Evolutionary conservation across 2,113 vertebrate species (phyloP).

Genomic region (Ariopsis seemanni): DNA sequence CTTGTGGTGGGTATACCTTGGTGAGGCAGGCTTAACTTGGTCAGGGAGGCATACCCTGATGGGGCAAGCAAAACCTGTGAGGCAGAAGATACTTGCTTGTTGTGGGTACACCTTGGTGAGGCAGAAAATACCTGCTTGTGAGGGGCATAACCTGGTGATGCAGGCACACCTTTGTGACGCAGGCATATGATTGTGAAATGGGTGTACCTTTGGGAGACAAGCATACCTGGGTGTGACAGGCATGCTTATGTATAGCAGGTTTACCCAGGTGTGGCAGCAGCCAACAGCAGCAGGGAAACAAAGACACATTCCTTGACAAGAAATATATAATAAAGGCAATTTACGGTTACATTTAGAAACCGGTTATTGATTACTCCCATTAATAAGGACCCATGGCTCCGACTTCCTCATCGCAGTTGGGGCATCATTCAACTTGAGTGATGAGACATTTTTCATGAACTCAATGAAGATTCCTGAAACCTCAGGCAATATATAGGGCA

Average conservation of each 20-base stretch:
- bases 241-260: neutral
- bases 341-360: neutral
- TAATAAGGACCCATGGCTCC: neutral
- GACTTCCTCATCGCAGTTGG: neutral
- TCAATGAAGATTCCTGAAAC: neutral
- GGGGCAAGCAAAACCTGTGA: neutral
- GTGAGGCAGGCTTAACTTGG: neutral
- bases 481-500: neutral
- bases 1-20: too few relatives aligned
- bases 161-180: neutral
- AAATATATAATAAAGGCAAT: neutral
- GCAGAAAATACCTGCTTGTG: accelerated
- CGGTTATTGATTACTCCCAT: neutral
- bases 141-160: neutral
- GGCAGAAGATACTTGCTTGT: too few relatives aligned
- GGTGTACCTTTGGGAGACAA: too few relatives aligned
- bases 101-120: too few relatives aligned
- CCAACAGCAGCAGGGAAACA: neutral
- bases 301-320: neutral
- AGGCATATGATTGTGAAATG: neutral
- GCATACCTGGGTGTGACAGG: neutral
- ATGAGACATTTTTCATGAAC: neutral
- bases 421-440: neutral
- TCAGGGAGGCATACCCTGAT: neutral
- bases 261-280: neutral